phyloP scores from a whole-genome alignment of 2,888 invertebrate genomes.

The Drosophila dives region DNA sequence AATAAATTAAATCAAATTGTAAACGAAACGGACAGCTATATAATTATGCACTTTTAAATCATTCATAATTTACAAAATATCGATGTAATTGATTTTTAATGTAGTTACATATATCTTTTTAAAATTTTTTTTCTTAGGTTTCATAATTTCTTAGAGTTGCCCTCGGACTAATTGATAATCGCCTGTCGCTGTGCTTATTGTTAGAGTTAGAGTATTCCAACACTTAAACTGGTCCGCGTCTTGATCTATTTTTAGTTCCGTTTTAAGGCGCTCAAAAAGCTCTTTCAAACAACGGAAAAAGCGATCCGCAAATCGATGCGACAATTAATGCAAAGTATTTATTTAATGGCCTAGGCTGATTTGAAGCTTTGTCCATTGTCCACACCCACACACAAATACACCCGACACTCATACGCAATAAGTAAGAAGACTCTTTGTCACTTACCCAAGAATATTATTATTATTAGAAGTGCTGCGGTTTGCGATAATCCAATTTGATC shows the following conservation, averaged over 20 bases:
- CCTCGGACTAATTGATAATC: slow-evolving; percentile 45
- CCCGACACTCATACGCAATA: background rate
- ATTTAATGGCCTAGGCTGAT: slow-evolving; percentile 41
- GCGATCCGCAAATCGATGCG: slow-evolving; percentile 32
- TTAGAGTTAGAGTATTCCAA: slow-evolving; percentile 48
- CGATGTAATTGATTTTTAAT: no score
- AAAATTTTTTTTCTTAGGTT: background rate
- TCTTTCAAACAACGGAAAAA: slow-evolving; percentile 40
- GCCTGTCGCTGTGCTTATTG: slow-evolving; percentile 25
- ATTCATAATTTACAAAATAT: background rate
- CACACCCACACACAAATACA: slow-evolving; percentile 26
- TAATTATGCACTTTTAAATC: no score
- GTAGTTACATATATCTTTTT: background rate
- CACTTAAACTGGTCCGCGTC: slow-evolving; percentile 64
- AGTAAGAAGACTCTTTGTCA: slow-evolving; percentile 21
- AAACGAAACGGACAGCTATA: no score
- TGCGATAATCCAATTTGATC: slow-evolving; percentile 77
- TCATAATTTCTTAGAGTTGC: background rate
- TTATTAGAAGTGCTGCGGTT: slow-evolving; percentile 38
- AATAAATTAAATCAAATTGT: background rate
- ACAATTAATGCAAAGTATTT: slow-evolving; percentile 49
- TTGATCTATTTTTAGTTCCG: slow-evolving; percentile 74
- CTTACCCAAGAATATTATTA: slow-evolving; percentile 42
- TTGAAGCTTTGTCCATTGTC: slow-evolving; percentile 22
- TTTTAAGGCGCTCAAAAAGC: slow-evolving; percentile 42